Base-by-base conservation (phyloP, 2,113 vertebrate species). In the Sardina pilchardus region DNA sequence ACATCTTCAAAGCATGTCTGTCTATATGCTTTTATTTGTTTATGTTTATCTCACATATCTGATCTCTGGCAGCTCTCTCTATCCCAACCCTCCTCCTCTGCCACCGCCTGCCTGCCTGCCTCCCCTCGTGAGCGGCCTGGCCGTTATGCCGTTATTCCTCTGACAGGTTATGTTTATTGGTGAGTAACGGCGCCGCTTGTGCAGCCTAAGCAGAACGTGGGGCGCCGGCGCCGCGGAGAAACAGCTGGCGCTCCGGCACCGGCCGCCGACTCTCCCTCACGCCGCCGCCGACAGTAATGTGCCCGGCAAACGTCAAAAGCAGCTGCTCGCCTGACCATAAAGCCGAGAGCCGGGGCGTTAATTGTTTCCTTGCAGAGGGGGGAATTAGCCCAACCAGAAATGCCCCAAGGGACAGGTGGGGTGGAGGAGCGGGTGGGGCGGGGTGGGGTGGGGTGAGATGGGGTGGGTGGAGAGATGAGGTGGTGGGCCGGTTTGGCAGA, bases 321-420 rank as follows among this genome's bases (percentile, higher is more conserved):
- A 95, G 93, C 93, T 95, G 94, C 93, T 93, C 87, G 88, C 92
- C 91, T 92, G 93, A 95, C 93, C 93, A 93, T 95, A 95, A 94
- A 95, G 92, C 90, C 86, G 87, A 53, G 88, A 92, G 89, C 91
- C 39, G 88, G 91, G 91, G 89, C 91, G 91, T 90, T 94, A 94
- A 95, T 94, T 94, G 93, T 94, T 92, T 86, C 90, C 85, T 90
- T 75, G 83, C 47, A 89, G 90, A 90, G 90, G 84, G 88, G 88
- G 85, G 92, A 93, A 92, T 93, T 88, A 91, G 92, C 91, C 91
- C 88, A 82, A 89, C 91, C 90, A 80, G 67, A 90, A 84, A 89
- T 85, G 84, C 87, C 89, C 87, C 83, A 83, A 21, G 86, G 86
- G 90, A 87, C 85, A 87, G 26, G 86, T 89, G 53, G 82, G 53